Conservation (phyloP, 1,140 invertebrate species). For the Holcopasites calliopsidis region DNA sequence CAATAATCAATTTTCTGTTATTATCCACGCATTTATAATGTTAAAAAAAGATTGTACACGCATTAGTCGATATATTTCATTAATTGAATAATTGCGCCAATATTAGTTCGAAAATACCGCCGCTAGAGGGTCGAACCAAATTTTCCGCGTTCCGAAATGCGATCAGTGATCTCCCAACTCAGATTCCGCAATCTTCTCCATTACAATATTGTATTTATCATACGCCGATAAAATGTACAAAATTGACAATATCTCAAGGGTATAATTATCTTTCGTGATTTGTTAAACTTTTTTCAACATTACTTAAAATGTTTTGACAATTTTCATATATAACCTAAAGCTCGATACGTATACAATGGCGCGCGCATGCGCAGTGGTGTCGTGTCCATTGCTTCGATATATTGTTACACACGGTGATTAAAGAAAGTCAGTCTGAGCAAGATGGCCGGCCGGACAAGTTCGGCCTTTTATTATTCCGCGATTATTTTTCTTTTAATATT, state of each 20-base stretch:
- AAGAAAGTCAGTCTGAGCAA: slow-evolving; percentile 71
- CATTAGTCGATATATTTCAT: not conserved
- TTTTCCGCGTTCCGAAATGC: not conserved
- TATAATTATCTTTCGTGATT: not conserved
- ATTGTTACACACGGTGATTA: slow-evolving; percentile 6
- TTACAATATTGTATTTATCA: not conserved
- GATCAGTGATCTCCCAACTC: no score
- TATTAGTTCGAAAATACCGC: not conserved
- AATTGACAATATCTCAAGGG: not conserved
- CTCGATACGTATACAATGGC: not conserved
- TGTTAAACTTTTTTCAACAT: not conserved
- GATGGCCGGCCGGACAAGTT: slow-evolving; percentile 75
- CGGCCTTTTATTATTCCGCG: slow-evolving; percentile 63
- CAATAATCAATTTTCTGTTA: not conserved
- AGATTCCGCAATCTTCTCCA: not conserved
- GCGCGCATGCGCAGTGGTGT: not conserved
- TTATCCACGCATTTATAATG: not conserved
- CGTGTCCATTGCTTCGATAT: no score
- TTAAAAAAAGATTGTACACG: not conserved
- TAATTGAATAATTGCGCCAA: not conserved
- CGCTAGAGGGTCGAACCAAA: no score
- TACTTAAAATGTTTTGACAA: no score
- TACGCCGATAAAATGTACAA: not conserved
- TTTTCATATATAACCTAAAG: not conserved
- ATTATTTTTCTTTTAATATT: slow-evolving; percentile 66